A percentile compares a stretch with the other conserved stretches of the same genome.
Conservation (phyloP, 2,888 invertebrate genomes). For the Cheiracanthium punctorium region DNA sequence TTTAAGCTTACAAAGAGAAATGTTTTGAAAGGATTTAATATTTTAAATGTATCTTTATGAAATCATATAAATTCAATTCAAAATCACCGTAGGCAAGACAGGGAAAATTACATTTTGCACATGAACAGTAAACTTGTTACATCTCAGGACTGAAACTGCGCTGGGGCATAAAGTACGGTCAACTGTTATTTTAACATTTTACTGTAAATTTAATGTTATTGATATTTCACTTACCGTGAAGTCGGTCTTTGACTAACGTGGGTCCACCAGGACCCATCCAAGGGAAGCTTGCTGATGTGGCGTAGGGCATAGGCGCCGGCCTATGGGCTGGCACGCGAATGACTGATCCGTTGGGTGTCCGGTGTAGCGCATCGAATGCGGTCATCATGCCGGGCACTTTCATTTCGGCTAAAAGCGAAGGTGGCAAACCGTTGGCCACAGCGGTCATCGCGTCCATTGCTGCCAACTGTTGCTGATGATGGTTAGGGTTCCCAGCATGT, state of each 20-base stretch:
- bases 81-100: too few species aligned
- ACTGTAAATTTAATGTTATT: too few species aligned
- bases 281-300: conserved; percentile 62
- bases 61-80: too few species aligned
- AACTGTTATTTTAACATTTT: too few species aligned
- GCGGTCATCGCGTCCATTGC: conserved; percentile 54
- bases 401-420: conserved; percentile 55
- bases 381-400: conserved; percentile 60
- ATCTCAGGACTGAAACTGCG: too few species aligned
- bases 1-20: too few species aligned
- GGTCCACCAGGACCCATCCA: conserved; percentile 70
- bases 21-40: too few species aligned
- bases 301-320: conserved; percentile 78
- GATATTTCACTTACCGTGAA: conserved; percentile 83
- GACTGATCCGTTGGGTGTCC: conserved; percentile 73
- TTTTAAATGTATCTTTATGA: too few species aligned
- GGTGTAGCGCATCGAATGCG: conserved; percentile 60
- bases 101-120: too few species aligned
- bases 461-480: conserved; percentile 43
- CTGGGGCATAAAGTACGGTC: too few species aligned
- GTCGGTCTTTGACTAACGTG: conserved; percentile 85
- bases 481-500: conserved; percentile 7
- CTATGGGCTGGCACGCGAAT: conserved; percentile 80
- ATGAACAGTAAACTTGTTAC: too few species aligned
- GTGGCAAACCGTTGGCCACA: conserved; percentile 51